These are phyloP conservation scores for Agrochola macilenta DNA, from an alignment of 2,888 invertebrate species.

Conservation along the genomic window DNA sequence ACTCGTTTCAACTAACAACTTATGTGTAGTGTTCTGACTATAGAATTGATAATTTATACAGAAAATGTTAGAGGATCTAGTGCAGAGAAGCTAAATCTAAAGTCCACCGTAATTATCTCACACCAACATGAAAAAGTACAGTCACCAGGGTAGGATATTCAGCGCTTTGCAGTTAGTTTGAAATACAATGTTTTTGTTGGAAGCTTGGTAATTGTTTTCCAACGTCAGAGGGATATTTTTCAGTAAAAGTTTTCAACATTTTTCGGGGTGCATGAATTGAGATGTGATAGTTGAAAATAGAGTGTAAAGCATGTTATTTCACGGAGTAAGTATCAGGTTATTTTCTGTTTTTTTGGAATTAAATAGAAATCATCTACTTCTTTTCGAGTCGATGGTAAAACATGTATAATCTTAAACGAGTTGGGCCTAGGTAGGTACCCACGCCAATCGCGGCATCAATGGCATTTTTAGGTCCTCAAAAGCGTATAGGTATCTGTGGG, in stretches of 20 bases:
- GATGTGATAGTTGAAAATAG: not conserved
- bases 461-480: no score
- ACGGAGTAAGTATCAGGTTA: not conserved
- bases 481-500: no score
- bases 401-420: no score
- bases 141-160: slow-evolving; percentile 4
- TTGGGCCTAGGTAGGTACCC: no score
- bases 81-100: not conserved
- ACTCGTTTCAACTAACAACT: not conserved
- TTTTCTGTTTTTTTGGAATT: not conserved
- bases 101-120: not conserved
- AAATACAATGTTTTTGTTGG: slow-evolving; percentile 49
- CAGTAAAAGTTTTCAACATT: slow-evolving; percentile 31
- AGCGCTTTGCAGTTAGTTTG: slow-evolving; percentile 36
- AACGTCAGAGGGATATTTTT: slow-evolving; percentile 36
- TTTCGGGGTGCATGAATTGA: slow-evolving; percentile 21
- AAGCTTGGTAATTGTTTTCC: slow-evolving; percentile 35
- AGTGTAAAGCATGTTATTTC: not conserved
- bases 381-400: no score
- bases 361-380: no score
- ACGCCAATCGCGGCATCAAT: no score
- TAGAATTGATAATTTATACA: not conserved
- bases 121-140: slow-evolving; percentile 24
- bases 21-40: not conserved
- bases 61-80: not conserved